Conservation (phyloP, 2,113 vertebrate genomes). For the Leucopternis melanops region DNA sequence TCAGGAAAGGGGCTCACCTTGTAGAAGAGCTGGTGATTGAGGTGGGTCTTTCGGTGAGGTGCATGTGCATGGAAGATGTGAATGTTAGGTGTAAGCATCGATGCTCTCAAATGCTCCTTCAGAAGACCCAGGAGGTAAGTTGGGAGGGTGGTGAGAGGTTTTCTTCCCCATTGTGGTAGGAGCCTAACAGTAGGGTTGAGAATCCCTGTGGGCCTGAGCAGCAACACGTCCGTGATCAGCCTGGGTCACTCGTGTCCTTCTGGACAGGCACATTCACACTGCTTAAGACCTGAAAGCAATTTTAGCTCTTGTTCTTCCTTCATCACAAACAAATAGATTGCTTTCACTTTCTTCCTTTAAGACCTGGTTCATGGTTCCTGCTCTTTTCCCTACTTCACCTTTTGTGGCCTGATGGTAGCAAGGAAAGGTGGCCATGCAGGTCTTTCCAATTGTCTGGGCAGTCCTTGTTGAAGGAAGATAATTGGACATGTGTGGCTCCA, state of each 20-base stretch:
- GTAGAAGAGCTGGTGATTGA: not conserved
- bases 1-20: not conserved
- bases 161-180: not conserved
- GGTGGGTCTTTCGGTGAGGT: not conserved
- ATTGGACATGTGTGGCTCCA: not conserved
- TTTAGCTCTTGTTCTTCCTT: slow-evolving; percentile 22
- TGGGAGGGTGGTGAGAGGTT: not conserved
- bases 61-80: accelerated
- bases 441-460: not conserved
- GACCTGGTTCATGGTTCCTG: not conserved
- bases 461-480: slow-evolving; percentile 23
- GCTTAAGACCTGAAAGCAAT: slow-evolving; percentile 12
- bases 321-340: not conserved
- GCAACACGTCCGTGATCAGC: slow-evolving; percentile 10
- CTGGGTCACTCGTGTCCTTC: not conserved
- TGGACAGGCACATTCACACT: not conserved
- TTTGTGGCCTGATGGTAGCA: not conserved
- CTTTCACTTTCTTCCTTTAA: slow-evolving; percentile 20
- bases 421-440: not conserved
- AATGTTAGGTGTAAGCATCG: not conserved
- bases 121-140: not conserved
- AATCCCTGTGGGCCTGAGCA: not conserved
- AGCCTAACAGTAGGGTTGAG: not conserved
- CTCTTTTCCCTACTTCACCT: not conserved
- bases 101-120: not conserved